Evolutionary conservation across 2,797 vertebrate genomes (phyloP), one percentile per base, ranked within the genome.

Genomic region (Carcharodon carcharias): DNA sequence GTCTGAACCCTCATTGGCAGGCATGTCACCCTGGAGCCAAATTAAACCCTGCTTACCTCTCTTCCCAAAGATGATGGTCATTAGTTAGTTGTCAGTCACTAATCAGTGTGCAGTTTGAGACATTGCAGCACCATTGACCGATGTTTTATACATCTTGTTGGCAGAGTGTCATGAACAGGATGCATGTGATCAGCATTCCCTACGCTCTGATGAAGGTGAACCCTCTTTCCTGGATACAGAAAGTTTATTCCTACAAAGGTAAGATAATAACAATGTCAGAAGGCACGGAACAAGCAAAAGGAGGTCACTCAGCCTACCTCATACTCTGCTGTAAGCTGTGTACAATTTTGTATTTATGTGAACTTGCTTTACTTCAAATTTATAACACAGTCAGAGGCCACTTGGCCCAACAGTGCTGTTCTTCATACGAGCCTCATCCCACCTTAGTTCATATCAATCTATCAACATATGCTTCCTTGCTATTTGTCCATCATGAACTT

Each of bases 171-270:
- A 98, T 99, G 98, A 99, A 99, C 97, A 98, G 99, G 96, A 99
- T 99, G 98, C 99, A 99, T 0, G 99, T 99, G 96, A 98, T 99
- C 98, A 99, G 99, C 97, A 98, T 99, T 96, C 99, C 99, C 0
- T 99, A 99, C 96, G 99, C 99, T 0, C 97, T 99, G 97, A 99
- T 99, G 99, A 99, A 99, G 97, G 99, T 98, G 97, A 99, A 99
- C 97, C 99, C 99, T 0, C 98, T 99, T 96, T 99, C 99, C 97
- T 99, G 99, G 99, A 99, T 99, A 97, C 99, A 99, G 98, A 99
- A 99, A 97, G 99, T 99, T 96, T 98, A 98, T 96, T 97, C 96
- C 0, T 99, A 99, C 97, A 99, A 99, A 99, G 99, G 99, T 99
- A 97, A 97, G 45, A 50, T 85, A 0, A 45, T 71, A n/a, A 0